phyloP scores from a whole-genome alignment of 2,888 invertebrate genomes.

The Merodon equestris region DNA sequence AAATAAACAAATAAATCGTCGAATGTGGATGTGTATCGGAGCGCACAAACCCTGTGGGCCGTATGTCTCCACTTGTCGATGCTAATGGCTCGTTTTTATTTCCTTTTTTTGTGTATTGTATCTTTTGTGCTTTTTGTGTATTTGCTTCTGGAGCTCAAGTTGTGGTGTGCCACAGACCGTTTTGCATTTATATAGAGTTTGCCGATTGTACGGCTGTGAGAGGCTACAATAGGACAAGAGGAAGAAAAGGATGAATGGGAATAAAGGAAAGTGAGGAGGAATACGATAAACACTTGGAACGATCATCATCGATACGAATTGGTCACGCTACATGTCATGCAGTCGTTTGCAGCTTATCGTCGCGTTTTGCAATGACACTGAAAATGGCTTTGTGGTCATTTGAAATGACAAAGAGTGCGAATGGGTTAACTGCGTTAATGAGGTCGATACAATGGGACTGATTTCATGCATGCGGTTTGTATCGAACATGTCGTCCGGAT shows the following conservation, averaged over 20 bases:
- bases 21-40: slow-evolving; percentile 12
- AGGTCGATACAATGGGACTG: slow-evolving; percentile 1
- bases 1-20: slow-evolving; percentile 64
- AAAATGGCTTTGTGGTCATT: slow-evolving; percentile 18
- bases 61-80: too few species aligned
- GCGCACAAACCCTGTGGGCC: slow-evolving; percentile 11
- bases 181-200: slow-evolving; percentile 19
- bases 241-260: too few species aligned
- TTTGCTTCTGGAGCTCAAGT: slow-evolving; percentile 7
- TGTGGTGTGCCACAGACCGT: slow-evolving; percentile 10
- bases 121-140: slow-evolving; percentile 14
- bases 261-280: too few species aligned
- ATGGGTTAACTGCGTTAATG: slow-evolving; percentile 32
- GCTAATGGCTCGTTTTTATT: slow-evolving; percentile 28
- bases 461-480: not conserved
- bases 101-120: too few species aligned
- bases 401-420: slow-evolving; percentile 37
- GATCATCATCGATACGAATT: slow-evolving; percentile 51
- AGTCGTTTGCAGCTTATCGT: slow-evolving; percentile 48
- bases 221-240: too few species aligned
- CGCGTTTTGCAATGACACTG: slow-evolving; percentile 10
- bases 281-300: slow-evolving; percentile 2
- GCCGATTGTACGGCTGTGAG: too few species aligned
- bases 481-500: too few species aligned
- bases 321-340: slow-evolving; percentile 63